Base-by-base conservation (phyloP, 2,113 vertebrate genomes). In the Neodon shergylaensis region DNA sequence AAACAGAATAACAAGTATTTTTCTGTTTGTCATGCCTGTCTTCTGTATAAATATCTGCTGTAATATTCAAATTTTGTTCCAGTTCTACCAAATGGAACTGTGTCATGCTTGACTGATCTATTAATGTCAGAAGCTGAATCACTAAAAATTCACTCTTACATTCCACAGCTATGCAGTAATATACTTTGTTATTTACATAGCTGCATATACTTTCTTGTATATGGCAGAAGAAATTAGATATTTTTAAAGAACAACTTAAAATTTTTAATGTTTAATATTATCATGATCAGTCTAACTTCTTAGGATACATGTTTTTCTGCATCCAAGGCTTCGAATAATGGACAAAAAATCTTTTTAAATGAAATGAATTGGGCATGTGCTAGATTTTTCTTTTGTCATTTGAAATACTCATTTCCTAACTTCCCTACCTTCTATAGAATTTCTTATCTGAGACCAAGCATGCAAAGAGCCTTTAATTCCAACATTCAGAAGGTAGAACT, bases 1-100 rank as follows among this genome's bases (percentile, higher is more conserved):
- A 39, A 42, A 7, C 42, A 84, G 86, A 91, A 86, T 65, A 31
- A 81, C 24, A 42, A 31, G 10, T 65, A 19, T 5, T 33, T 88
- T 88, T 94, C 58, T 7, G 52, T 84, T 49, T 9, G 16, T 39
- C 66, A 42, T 94, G 13, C 39, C 77, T 92, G 63, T 52, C 94
- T 70, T 93, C 47, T 88, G n/a, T 72, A 65, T 33, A 77, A 81
- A 39, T 78, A 22, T 42, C 83, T 88, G 26, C 44, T 74, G 16
- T 77, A 65, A 77, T 74, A 92, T n/a, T 88, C 84, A 95, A 82
- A 94, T 96, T 95, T 94, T 92, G 9, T 33, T 93, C 42, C 8
- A 72, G 5, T 82, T 95, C 12, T 73, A 31, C 66, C 83, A 91
- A 94, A 86, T 93, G 87, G 42, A 76, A 91, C 17, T 13, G 14